A percentile compares a stretch with the other conserved stretches of the same genome.
Conservation (phyloP, 2,113 vertebrate genomes). For the Serilophus lunatus region DNA sequence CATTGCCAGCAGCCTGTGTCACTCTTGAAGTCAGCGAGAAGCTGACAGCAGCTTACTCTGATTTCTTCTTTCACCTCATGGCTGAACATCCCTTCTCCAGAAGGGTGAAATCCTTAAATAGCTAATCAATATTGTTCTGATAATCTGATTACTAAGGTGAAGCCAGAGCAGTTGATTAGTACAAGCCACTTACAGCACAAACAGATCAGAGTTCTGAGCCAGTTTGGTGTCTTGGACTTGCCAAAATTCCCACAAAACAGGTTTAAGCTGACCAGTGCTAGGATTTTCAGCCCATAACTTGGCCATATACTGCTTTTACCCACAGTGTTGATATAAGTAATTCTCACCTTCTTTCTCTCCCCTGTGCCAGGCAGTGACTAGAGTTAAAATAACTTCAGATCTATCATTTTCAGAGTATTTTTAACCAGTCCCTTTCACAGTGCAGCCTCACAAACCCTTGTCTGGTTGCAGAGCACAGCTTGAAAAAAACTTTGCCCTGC, state of each 20-base stretch:
- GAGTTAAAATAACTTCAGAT: not conserved
- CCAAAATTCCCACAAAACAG: not conserved
- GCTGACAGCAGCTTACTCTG: not conserved
- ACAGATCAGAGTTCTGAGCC: not conserved
- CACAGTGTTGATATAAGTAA: not conserved
- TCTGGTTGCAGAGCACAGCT: not conserved
- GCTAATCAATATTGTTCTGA: not conserved
- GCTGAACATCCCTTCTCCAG: not conserved
- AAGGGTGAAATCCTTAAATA: not conserved
- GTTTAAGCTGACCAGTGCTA: not conserved
- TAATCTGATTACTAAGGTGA: not conserved
- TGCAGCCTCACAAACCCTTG: not conserved
- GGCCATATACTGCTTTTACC: not conserved
- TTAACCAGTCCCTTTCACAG: not conserved
- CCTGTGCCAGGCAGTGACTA: not conserved
- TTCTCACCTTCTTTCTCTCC: not conserved
- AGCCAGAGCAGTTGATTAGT: not conserved
- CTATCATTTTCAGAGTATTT: not conserved
- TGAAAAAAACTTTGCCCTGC: not conserved
- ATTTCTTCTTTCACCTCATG: not conserved
- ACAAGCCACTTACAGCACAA: not conserved
- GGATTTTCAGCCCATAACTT: not conserved
- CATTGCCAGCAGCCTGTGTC: not conserved
- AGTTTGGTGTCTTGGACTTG: not conserved
- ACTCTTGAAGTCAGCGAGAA: not conserved